Evolutionary conservation across 2,888 invertebrate species (phyloP).

Genomic region (Athalia circularis): DNA sequence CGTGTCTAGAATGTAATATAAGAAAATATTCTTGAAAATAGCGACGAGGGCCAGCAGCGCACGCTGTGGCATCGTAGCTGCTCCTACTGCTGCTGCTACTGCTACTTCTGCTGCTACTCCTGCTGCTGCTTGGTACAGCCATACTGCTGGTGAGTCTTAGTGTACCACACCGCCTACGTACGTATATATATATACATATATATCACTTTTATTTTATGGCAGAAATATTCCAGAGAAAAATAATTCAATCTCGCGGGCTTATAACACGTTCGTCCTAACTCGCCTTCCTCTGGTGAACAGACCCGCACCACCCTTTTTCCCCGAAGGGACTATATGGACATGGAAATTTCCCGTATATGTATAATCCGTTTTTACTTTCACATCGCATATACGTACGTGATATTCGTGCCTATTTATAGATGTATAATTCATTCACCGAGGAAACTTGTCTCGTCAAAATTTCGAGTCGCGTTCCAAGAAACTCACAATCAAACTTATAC

Average conservation of each 20-base stretch:
- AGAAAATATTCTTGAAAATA: slow-evolving; percentile 65
- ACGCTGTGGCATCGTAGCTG: not conserved
- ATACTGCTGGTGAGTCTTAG: too few species aligned
- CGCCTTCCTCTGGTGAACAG: slow-evolving; percentile 3
- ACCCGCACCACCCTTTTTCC: slow-evolving; percentile 31
- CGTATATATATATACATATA: slow-evolving; percentile 51
- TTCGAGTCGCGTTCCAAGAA: not conserved
- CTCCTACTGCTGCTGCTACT: not conserved
- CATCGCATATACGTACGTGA: too few species aligned
- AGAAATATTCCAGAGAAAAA: slow-evolving; percentile 68
- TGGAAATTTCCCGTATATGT: slow-evolving; percentile 42
- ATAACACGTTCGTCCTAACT: slow-evolving; percentile 50
- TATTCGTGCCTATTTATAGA: too few species aligned
- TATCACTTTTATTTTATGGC: slow-evolving; percentile 66
- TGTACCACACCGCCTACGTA: slow-evolving; percentile 46
- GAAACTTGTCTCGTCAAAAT: slow-evolving; percentile 11
- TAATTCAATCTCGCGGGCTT: slow-evolving; percentile 66
- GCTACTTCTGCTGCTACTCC: not conserved
- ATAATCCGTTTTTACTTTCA: not conserved
- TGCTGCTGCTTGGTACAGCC: too few species aligned
- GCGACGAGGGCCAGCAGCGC: slow-evolving; percentile 39
- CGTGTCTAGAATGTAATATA: slow-evolving; percentile 70
- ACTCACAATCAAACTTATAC: not conserved
- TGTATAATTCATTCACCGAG: not conserved
- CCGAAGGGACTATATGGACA: slow-evolving; percentile 13